Evolutionary conservation across 2,113 vertebrate genomes (phyloP).

Genomic region (Clarias macrocephalus): DNA sequence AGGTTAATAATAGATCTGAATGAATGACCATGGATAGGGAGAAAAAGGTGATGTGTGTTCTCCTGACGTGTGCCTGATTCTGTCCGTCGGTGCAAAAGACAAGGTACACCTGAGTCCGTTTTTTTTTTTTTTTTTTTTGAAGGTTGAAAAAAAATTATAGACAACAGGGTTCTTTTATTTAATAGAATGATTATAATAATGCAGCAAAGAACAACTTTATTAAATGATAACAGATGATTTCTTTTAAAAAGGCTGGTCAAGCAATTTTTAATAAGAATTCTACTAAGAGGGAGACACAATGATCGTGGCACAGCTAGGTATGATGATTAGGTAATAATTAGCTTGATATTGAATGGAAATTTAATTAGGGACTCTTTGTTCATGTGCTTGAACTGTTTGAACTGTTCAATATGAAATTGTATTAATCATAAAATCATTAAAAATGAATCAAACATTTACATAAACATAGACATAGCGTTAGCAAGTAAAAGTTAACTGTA

Average conservation of each 20-base stretch:
- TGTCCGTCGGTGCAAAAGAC: not conserved
- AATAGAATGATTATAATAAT: not conserved
- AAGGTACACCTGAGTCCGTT: not conserved
- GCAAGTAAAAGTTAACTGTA: too few species aligned
- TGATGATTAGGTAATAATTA: not conserved
- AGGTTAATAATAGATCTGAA: not conserved
- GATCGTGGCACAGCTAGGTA: not conserved
- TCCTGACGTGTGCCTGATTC: not conserved
- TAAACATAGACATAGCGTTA: not conserved
- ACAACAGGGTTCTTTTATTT: not conserved
- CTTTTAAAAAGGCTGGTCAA: not conserved
- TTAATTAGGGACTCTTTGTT: not conserved
- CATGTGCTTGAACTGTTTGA: not conserved
- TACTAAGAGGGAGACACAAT: not conserved
- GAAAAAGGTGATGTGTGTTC: not conserved
- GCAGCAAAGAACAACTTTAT: not conserved
- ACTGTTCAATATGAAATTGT: not conserved
- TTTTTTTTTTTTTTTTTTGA: too few species aligned
- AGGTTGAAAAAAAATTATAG: not conserved
- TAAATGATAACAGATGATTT: not conserved
- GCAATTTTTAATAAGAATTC: not conserved
- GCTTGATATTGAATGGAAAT: not conserved
- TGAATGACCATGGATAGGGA: not conserved
- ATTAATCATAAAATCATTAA: not conserved
- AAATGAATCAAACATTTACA: not conserved